Evolutionary conservation across 2,888 invertebrate genomes (phyloP).

Genomic region (Ypsolopha scabrella): DNA sequence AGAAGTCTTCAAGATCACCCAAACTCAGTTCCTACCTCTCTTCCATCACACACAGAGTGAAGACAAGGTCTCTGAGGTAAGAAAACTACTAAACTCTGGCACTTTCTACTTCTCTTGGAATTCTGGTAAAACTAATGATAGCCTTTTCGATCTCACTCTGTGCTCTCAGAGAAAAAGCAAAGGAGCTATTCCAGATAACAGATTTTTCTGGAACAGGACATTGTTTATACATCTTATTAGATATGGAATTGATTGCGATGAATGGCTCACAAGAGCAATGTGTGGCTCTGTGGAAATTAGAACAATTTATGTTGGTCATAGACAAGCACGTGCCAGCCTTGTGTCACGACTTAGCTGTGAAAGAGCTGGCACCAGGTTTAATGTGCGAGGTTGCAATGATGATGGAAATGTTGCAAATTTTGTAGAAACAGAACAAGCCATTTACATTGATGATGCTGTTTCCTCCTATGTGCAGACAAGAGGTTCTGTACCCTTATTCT

Average conservation of each 20-base stretch:
- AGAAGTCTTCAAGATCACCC: slow-evolving; percentile 95
- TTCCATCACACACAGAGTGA: slow-evolving; percentile 76
- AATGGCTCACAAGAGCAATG: slow-evolving; percentile 95
- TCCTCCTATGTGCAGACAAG: slow-evolving; percentile 92
- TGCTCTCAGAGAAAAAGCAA: slow-evolving; percentile 92
- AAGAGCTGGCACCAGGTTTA: slow-evolving; percentile 97
- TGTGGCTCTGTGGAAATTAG: slow-evolving; percentile 98
- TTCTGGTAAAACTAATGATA: slow-evolving; percentile 49
- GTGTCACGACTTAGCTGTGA: slow-evolving; percentile 97
- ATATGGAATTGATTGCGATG: slow-evolving; percentile 89
- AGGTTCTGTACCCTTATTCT: slow-evolving; percentile 97
- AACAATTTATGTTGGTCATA: slow-evolving; percentile 97
- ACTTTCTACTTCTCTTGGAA: slow-evolving; percentile 98
- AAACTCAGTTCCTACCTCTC: slow-evolving; percentile 90
- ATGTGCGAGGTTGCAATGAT: slow-evolving; percentile 98
- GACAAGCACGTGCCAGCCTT: slow-evolving; percentile 94
- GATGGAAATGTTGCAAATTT: slow-evolving; percentile 99
- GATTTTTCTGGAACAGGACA: slow-evolving; percentile 99
- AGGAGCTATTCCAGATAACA: slow-evolving; percentile 87
- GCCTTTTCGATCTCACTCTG: slow-evolving; percentile 89
- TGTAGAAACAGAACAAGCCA: slow-evolving; percentile 99
- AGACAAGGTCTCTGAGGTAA: slow-evolving; percentile 73
- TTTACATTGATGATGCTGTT: slow-evolving; percentile 90
- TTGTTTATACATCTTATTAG: slow-evolving; percentile 93
- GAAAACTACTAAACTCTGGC: slow-evolving; percentile 96